Conservation (phyloP, 2,888 invertebrate species). For the Caenorhabditis japonica region DNA sequence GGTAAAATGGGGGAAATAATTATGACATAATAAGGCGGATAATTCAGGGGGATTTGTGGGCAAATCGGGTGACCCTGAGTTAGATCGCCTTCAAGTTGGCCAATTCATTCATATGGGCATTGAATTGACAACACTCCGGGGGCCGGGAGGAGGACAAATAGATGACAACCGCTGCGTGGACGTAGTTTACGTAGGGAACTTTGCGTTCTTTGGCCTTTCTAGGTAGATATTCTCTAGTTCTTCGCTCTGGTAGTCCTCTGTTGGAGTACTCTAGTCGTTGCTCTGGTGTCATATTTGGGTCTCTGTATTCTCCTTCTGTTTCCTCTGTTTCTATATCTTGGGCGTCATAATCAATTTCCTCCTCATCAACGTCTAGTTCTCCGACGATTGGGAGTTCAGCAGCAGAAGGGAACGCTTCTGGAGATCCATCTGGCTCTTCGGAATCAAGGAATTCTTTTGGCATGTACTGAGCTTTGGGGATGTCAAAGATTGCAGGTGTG, state of each 20-base stretch:
- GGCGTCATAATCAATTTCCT: slow-evolving; percentile 4
- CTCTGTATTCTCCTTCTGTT: background rate
- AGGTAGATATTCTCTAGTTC: slow-evolving; percentile 1
- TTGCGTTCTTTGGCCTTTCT: too few relatives aligned
- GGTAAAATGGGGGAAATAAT: too few relatives aligned
- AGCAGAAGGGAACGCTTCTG: background rate
- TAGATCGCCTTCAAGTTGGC: too few relatives aligned
- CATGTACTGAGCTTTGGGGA: background rate
- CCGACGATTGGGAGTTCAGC: slow-evolving; percentile 1
- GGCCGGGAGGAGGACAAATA: background rate
- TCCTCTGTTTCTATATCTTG: background rate
- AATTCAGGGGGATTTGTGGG: too few relatives aligned
- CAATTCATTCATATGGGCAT: too few relatives aligned
- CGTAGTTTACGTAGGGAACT: slow-evolving; percentile 1
- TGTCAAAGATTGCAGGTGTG: background rate
- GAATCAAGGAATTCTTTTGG: background rate
- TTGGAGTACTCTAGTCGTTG: background rate
- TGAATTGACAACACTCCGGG: too few relatives aligned
- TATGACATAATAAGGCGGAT: too few relatives aligned
- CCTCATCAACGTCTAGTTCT: background rate
- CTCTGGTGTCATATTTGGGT: background rate
- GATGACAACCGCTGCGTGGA: background rate
- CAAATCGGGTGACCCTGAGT: too few relatives aligned
- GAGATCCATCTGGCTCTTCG: background rate
- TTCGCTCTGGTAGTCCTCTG: background rate